These are phyloP conservation scores for Salvelinus alpinus DNA, from an alignment of 2,113 vertebrate genomes.

Conservation along the genomic window DNA sequence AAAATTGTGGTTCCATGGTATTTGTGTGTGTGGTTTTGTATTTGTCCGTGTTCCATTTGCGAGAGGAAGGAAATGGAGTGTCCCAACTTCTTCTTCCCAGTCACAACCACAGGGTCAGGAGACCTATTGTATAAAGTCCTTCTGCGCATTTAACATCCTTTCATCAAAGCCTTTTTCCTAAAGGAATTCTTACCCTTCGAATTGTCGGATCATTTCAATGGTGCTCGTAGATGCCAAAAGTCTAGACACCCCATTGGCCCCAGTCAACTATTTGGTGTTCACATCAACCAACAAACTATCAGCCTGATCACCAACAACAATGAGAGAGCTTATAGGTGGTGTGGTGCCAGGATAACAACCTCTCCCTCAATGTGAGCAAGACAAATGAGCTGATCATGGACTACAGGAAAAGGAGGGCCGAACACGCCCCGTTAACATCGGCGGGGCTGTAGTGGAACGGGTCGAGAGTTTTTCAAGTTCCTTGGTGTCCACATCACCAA, in stretches of 20 bases:
- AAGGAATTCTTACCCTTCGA: conserved; percentile 3
- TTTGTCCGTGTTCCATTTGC: conserved; percentile 12
- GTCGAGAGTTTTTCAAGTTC: no score
- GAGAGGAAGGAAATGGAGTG: conserved; percentile 37
- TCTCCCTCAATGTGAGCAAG: no score
- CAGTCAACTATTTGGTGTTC: background rate
- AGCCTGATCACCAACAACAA: no score
- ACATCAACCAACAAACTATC: conserved; percentile 9
- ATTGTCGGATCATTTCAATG: conserved; percentile 5
- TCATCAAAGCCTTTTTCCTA: conserved; percentile 8
- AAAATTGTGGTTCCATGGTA: conserved; percentile 12
- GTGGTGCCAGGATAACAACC: no score
- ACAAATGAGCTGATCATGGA: no score
- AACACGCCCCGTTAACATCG: no score
- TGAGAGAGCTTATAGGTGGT: no score
- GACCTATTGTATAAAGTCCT: conserved; percentile 12
- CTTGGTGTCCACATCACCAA: no score
- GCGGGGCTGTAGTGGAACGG: no score
- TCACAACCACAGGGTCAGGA: background rate
- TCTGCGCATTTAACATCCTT: conserved; percentile 23
- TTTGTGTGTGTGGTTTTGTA: conserved; percentile 29
- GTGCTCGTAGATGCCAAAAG: background rate
- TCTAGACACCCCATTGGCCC: background rate
- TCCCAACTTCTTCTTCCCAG: conserved; percentile 19
- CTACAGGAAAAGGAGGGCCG: no score